These are phyloP conservation scores for Chiropotes sagulatus DNA, from an alignment of 2,797 vertebrate genomes.

Conservation along the genomic window DNA sequence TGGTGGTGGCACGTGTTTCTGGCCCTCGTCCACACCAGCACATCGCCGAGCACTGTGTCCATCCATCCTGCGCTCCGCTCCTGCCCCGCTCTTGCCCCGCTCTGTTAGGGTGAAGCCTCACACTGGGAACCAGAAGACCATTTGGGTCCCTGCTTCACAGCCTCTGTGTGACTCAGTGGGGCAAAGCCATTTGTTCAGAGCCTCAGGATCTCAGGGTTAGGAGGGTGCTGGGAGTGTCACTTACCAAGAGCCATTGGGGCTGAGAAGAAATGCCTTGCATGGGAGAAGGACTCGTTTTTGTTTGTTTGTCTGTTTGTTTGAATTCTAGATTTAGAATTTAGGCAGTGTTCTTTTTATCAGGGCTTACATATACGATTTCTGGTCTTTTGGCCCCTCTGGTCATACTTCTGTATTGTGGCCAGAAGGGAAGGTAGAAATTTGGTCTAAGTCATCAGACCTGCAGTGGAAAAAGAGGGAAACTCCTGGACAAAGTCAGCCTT, in stretches of 20 bases:
- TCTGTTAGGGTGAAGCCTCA: background rate
- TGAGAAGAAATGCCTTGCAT: background rate
- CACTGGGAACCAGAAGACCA: too few relatives aligned
- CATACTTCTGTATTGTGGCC: background rate
- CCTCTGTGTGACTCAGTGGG: background rate
- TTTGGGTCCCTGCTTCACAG: background rate
- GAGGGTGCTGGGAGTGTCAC: rapidly evolving
- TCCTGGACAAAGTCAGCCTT: background rate
- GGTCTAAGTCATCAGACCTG: background rate
- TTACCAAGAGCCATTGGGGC: background rate
- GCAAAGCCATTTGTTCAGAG: background rate
- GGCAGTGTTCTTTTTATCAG: background rate
- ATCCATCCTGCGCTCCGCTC: background rate
- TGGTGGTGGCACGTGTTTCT: background rate
- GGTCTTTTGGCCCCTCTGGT: background rate
- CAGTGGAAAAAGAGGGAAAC: background rate
- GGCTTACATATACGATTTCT: background rate
- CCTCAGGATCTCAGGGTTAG: background rate
- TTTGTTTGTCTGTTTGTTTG: background rate
- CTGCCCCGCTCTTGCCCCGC: too few relatives aligned
- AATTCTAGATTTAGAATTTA: background rate
- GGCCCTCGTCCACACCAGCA: rapidly evolving
- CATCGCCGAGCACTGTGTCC: rapidly evolving
- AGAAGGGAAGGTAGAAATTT: background rate
- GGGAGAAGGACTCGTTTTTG: background rate